phyloP scores from a whole-genome alignment of 2,888 invertebrate genomes.

The Campoplex nolae region DNA sequence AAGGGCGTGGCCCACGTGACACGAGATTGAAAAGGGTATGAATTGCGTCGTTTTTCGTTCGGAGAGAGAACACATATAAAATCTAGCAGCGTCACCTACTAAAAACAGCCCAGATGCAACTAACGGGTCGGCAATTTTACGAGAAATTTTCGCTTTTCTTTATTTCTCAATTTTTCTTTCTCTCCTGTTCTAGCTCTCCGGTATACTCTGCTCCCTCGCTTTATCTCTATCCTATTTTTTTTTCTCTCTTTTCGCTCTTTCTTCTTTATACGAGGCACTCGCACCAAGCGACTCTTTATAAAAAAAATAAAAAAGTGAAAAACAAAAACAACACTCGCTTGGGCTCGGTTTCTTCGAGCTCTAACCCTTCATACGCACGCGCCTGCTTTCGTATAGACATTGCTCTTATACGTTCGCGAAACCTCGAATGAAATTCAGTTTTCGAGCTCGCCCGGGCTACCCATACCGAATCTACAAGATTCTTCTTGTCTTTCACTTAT shows the following conservation, averaged over 20 bases:
- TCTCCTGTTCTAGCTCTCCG: not conserved
- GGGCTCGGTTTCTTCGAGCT: not conserved
- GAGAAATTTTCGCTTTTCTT: not conserved
- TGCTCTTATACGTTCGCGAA: not conserved
- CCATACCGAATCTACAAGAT: not conserved
- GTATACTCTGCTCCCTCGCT: no score
- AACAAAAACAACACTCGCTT: not conserved
- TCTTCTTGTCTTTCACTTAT: not conserved
- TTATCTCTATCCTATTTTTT: not conserved
- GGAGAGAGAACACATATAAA: not conserved
- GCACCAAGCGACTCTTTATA: not conserved
- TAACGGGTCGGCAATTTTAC: not conserved
- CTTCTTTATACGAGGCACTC: not conserved
- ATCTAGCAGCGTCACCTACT: not conserved
- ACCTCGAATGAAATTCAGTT: not conserved
- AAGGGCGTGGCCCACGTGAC: not conserved
- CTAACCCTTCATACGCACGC: not conserved
- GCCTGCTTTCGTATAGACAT: not conserved
- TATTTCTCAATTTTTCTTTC: not conserved
- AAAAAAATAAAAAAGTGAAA: not conserved
- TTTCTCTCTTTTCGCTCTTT: not conserved
- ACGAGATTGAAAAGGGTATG: not conserved
- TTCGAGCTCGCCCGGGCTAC: not conserved
- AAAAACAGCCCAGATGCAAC: not conserved
- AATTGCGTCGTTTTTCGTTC: not conserved